phyloP scores from a whole-genome alignment of 2,797 vertebrate species.

The Fundulus diaphanus region DNA sequence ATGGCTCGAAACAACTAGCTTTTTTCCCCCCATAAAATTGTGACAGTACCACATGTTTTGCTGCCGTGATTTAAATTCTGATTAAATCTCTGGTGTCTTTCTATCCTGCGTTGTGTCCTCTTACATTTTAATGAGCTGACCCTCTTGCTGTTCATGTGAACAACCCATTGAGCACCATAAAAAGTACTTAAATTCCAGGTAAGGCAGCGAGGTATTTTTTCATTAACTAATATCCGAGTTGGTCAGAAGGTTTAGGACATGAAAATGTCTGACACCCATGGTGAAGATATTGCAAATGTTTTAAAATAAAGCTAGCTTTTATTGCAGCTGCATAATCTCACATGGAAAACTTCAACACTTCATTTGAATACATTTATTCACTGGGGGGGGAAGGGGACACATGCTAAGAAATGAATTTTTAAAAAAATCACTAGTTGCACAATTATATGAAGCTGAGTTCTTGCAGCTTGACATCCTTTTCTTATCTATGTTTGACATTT shows the following conservation, averaged over 20 bases:
- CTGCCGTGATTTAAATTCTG: slow-evolving; percentile 83
- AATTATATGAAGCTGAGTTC: not conserved
- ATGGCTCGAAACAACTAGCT: slow-evolving; percentile 71
- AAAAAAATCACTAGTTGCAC: not conserved
- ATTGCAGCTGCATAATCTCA: no score
- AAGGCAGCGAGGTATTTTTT: slow-evolving; percentile 18
- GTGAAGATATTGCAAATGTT: not conserved
- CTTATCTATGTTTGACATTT: not conserved
- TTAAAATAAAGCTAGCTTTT: no score
- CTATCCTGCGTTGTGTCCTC: slow-evolving; percentile 52
- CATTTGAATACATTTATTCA: no score
- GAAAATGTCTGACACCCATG: not conserved
- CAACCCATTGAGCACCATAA: slow-evolving; percentile 25
- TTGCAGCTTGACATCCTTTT: not conserved
- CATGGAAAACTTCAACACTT: no score
- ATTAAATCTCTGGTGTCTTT: slow-evolving; percentile 82
- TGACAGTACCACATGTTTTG: slow-evolving; percentile 59
- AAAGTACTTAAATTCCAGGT: slow-evolving; percentile 22
- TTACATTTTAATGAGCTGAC: slow-evolving; percentile 47
- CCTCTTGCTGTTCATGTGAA: slow-evolving; percentile 31
- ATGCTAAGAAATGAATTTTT: no score
- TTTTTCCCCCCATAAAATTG: slow-evolving; percentile 61
- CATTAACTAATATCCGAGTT: slow-evolving; percentile 45
- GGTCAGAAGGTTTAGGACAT: slow-evolving; percentile 23
- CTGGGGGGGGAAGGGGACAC: no score